A percentile compares a stretch with the other conserved stretches of the same genome.
phyloP scores from a whole-genome alignment of 37 sponge, comb jelly and placozoan species.

The Spongilla lacustris region DNA sequence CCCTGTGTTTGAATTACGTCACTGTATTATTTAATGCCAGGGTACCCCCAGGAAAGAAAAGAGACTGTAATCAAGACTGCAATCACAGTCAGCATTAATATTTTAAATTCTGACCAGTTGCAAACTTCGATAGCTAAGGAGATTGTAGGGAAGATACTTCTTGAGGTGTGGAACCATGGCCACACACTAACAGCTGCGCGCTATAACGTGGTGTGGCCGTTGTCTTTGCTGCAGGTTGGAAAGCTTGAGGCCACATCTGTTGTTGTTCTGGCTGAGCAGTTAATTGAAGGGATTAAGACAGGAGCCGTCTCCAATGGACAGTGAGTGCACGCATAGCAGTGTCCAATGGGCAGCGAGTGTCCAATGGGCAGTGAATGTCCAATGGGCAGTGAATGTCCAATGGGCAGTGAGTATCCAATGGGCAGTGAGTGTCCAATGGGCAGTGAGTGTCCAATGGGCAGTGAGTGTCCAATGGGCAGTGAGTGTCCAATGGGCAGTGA shows the following conservation, averaged over 20 bases:
- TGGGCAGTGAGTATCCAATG: too few relatives aligned
- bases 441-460: too few relatives aligned
- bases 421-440: too few relatives aligned
- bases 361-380: background rate
- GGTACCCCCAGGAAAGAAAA: constrained; percentile 8
- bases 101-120: constrained; percentile 33
- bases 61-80: constrained; percentile 17
- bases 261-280: constrained; percentile 34
- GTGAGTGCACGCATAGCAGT: constrained; percentile 3
- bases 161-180: constrained; percentile 33
- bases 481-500: too few relatives aligned
- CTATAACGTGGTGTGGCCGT: too few relatives aligned
- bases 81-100: constrained; percentile 28
- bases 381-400: too few relatives aligned
- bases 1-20: background rate
- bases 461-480: too few relatives aligned
- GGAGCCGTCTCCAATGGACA: constrained; percentile 45
- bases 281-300: constrained; percentile 61
- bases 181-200: background rate
- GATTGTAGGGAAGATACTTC: constrained; percentile 44
- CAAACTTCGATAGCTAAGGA: constrained; percentile 35
- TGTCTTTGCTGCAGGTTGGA: constrained; percentile 21
- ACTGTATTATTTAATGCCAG: background rate
- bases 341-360: background rate
- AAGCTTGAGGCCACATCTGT: constrained; percentile 17